Conservation (phyloP, 2,888 invertebrate species). For the Amphiduros pacificus region DNA sequence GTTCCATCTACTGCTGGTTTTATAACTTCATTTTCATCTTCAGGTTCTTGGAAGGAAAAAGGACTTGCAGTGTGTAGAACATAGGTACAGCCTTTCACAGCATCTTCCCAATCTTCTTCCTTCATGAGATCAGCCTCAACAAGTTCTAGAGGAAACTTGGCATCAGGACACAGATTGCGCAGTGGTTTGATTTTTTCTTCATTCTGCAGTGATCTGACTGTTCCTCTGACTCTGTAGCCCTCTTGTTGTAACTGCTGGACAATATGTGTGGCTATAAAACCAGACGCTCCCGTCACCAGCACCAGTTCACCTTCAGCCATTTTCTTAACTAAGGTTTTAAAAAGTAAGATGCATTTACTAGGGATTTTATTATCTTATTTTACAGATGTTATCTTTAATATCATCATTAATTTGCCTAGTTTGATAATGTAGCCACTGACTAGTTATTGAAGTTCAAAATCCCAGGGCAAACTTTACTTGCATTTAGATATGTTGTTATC, state of each 20-base stretch:
- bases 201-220: conserved; percentile 8
- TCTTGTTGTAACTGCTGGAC: conserved; percentile 60
- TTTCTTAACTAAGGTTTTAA: no score
- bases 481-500: no score
- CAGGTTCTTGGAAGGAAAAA: conserved; percentile 50
- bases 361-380: no score
- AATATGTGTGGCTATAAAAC: conserved; percentile 62
- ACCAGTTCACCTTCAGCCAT: no score
- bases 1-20: conserved; percentile 63
- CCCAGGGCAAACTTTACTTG: no score
- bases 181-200: conserved; percentile 46
- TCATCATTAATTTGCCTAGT: no score
- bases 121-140: conserved; percentile 7
- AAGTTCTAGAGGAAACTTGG: conserved; percentile 25
- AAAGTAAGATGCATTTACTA: no score
- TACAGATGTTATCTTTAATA: no score
- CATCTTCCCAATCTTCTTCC: conserved; percentile 27
- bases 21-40: conserved; percentile 58
- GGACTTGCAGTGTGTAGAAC: conserved; percentile 62
- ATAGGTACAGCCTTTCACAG: conserved; percentile 59
- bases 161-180: conserved; percentile 53
- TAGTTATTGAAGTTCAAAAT: no score
- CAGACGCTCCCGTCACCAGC: conserved; percentile 63
- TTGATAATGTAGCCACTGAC: no score
- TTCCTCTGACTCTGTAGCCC: conserved; percentile 11